Evolutionary conservation across 2,888 invertebrate species (phyloP).

Genomic region (Amaurobius ferox): DNA sequence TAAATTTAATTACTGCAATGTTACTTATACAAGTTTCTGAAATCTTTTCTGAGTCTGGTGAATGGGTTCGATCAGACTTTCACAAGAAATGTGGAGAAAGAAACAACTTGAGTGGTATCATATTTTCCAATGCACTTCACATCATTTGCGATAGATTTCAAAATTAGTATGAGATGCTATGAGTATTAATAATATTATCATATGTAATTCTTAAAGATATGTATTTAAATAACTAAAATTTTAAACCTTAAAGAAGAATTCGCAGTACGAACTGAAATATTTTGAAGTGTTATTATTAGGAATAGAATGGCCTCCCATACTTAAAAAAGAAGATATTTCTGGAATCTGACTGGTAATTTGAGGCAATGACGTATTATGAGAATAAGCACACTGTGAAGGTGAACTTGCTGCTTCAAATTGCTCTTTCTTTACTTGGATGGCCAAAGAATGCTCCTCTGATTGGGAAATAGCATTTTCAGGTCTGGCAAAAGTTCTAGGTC

Average conservation of each 20-base stretch:
- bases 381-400: conserved; percentile 38
- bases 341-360: background rate
- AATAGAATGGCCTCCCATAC: background rate
- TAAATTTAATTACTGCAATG: too few relatives aligned
- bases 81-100: background rate
- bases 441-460: conserved; percentile 33
- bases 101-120: background rate
- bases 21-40: too few relatives aligned
- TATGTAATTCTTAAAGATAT: background rate
- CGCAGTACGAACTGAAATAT: background rate
- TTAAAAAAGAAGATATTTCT: background rate
- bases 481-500: conserved; percentile 44
- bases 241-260: background rate
- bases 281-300: background rate
- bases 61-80: background rate
- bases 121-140: background rate
- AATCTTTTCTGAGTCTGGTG: too few relatives aligned
- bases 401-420: conserved; percentile 23
- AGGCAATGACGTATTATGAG: conserved; percentile 5
- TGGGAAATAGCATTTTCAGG: conserved; percentile 62
- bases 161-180: too few relatives aligned
- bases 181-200: background rate
- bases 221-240: background rate
- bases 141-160: conserved; percentile 26
- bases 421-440: conserved; percentile 46